These are phyloP conservation scores for Myxocyprinus asiaticus DNA, from an alignment of 2,113 vertebrate genomes.

Conservation along the genomic window DNA sequence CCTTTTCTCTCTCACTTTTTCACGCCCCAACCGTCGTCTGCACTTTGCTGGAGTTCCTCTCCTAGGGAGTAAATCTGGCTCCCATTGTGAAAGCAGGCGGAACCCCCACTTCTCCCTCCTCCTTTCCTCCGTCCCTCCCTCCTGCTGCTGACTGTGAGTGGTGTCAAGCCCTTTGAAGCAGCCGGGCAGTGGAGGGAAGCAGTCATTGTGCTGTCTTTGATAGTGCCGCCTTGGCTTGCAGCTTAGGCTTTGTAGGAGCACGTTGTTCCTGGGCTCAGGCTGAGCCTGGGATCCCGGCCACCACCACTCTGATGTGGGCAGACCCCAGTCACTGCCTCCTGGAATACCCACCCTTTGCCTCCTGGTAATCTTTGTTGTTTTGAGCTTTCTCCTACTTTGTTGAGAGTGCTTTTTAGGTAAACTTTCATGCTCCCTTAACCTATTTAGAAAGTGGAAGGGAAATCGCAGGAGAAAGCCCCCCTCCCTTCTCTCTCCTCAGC, in stretches of 20 bases:
- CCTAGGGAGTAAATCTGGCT: slow-evolving; percentile 53
- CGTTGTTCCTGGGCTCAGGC: slow-evolving; percentile 42
- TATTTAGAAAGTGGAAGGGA: background rate
- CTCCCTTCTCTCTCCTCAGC: background rate
- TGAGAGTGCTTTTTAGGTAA: background rate
- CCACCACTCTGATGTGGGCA: slow-evolving; percentile 83
- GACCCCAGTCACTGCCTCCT: slow-evolving; percentile 45
- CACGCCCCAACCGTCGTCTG: slow-evolving; percentile 33
- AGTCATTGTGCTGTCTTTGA: slow-evolving; percentile 87
- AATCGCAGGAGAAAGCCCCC: background rate
- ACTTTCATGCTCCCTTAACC: background rate
- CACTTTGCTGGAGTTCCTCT: slow-evolving; percentile 57
- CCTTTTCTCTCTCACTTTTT: background rate
- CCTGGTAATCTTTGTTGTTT: background rate
- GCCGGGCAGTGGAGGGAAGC: slow-evolving; percentile 81
- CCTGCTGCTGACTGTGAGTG: slow-evolving; percentile 72
- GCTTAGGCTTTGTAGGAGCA: slow-evolving; percentile 69
- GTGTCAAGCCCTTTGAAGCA: slow-evolving; percentile 84
- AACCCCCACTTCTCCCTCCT: slow-evolving; percentile 26
- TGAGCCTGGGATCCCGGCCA: slow-evolving; percentile 71
- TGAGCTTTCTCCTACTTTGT: background rate
- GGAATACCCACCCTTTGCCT: background rate
- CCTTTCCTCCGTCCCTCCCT: slow-evolving; percentile 1
- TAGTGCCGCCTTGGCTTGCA: slow-evolving; percentile 73
- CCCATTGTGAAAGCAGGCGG: slow-evolving; percentile 47